Evolutionary conservation across 2,113 vertebrate species (phyloP).

Genomic region (Macquaria ambigua): DNA sequence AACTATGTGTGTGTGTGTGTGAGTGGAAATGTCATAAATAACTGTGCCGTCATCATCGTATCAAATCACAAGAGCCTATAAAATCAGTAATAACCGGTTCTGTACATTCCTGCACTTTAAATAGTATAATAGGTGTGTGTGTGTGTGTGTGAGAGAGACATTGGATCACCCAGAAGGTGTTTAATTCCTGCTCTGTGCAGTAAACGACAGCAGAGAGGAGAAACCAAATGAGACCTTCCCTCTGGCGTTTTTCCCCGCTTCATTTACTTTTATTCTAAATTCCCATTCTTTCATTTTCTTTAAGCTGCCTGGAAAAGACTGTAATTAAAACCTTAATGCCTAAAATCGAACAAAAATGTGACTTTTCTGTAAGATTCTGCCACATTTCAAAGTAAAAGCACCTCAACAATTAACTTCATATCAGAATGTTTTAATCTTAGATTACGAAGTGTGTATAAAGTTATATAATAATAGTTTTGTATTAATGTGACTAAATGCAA

Average conservation of each 20-base stretch:
- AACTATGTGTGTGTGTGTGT: slow-evolving; percentile 11
- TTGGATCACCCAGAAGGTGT: slow-evolving; percentile 34
- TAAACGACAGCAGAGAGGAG: not conserved
- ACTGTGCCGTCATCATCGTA: slow-evolving; percentile 21
- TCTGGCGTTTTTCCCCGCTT: not conserved
- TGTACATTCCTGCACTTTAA: slow-evolving; percentile 47
- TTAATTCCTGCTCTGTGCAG: slow-evolving; percentile 17
- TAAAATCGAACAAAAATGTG: not conserved
- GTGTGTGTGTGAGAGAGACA: slow-evolving; percentile 5
- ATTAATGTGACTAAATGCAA: not conserved
- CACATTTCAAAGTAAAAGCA: not conserved
- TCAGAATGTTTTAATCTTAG: not conserved
- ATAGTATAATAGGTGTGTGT: not conserved
- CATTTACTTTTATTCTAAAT: not conserved
- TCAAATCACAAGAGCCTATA: slow-evolving; percentile 49
- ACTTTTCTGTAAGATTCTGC: not conserved
- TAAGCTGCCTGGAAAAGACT: too few relatives aligned
- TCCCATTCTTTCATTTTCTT: not conserved
- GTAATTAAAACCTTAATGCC: not conserved
- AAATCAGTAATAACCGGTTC: slow-evolving; percentile 61
- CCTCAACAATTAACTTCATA: not conserved
- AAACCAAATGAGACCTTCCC: not conserved
- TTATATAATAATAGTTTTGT: not conserved
- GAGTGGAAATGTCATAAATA: slow-evolving; percentile 52
- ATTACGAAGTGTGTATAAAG: not conserved